Conservation (phyloP, 1,140 invertebrate species). For the Monomorium pharaonis region DNA sequence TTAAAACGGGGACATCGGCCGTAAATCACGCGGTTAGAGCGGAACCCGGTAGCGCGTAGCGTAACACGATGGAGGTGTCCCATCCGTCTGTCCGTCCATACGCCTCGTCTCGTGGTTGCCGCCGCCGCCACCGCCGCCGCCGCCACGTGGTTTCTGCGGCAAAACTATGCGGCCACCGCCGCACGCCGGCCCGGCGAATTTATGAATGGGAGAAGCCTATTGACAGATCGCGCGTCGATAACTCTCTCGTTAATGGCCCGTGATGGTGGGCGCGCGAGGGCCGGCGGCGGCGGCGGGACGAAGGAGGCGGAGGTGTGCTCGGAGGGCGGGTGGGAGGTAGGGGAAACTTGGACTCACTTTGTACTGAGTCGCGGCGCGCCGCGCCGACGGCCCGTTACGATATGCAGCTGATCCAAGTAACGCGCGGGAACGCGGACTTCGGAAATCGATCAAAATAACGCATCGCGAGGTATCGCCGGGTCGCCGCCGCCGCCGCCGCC, state of each 20-base stretch:
- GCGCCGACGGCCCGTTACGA: slow-evolving; percentile 42
- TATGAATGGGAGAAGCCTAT: slow-evolving; percentile 82
- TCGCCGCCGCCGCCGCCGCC: no score
- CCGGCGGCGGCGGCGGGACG: slow-evolving; percentile 49
- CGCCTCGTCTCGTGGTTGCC: slow-evolving; percentile 48
- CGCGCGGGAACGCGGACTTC: neutral
- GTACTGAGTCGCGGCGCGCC: slow-evolving; percentile 43
- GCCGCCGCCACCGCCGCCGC: slow-evolving; percentile 51
- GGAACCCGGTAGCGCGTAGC: slow-evolving; percentile 57
- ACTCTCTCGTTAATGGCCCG: slow-evolving; percentile 79
- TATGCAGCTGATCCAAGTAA: slow-evolving; percentile 25
- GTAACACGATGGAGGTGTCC: slow-evolving; percentile 62
- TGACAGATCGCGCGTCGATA: slow-evolving; percentile 81
- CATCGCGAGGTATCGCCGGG: neutral
- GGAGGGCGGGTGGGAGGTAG: slow-evolving; percentile 58
- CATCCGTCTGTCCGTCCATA: slow-evolving; percentile 42
- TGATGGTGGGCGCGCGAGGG: slow-evolving; percentile 69
- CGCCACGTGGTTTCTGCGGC: slow-evolving; percentile 78
- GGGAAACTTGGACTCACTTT: slow-evolving; percentile 70
- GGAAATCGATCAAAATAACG: slow-evolving; percentile 33
- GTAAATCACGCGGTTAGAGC: slow-evolving; percentile 68
- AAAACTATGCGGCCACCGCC: slow-evolving; percentile 74
- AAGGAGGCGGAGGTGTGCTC: slow-evolving; percentile 45
- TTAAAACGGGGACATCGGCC: slow-evolving; percentile 66
- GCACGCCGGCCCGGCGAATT: slow-evolving; percentile 73